Base-by-base conservation (phyloP, 2,888 invertebrate species). In the Gymnoscelis rufifasciata region DNA sequence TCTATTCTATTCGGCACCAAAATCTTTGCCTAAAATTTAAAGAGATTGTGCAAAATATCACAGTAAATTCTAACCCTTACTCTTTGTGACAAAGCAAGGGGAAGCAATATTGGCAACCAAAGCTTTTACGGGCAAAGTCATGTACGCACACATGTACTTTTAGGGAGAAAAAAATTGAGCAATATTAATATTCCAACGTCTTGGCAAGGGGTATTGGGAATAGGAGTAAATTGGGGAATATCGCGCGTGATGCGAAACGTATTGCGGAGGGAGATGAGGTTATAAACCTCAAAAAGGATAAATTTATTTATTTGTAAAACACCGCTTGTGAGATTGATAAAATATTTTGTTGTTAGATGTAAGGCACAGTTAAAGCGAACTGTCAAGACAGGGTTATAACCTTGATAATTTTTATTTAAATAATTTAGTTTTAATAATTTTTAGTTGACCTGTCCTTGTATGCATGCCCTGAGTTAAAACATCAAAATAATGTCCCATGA, bases 41-140 rank as follows among this genome's bases (percentile, higher is more conserved):
- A 13, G 19, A 19, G 0, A 10, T 0, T 19, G 1, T 35, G 10
- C 7, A 3, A 23, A 10, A 13, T 13, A 30, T 8, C 14, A 15
- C 10, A 1, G 3, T 10, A 35, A 19, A 10, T n/a, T 10, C 10
- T 35, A n/a, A n/a, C n/a, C n/a, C n/a, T 35, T 35, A 35, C 19
- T 35, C 19, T 35, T 8, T 26, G 15, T 39, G 6, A 39, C 29
- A 26, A 29, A 43, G 49, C 48, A 51, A 59, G 62, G 66, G 63
- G 67, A 54, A 57, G 53, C 60, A 59, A 65, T 70, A 71, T 70
- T 66, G 63, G 60, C 53, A 60, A 40, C 60, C 60, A 56, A 63
- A 57, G 64, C 56, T 60, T 62, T 63, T 56, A 57, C 57, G 52
- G 62, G 54, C 15, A 15, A 19, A 35, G 66, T 54, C 60, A 59